Conservation (phyloP, 2,888 invertebrate species). For the Endotricha flammealis region DNA sequence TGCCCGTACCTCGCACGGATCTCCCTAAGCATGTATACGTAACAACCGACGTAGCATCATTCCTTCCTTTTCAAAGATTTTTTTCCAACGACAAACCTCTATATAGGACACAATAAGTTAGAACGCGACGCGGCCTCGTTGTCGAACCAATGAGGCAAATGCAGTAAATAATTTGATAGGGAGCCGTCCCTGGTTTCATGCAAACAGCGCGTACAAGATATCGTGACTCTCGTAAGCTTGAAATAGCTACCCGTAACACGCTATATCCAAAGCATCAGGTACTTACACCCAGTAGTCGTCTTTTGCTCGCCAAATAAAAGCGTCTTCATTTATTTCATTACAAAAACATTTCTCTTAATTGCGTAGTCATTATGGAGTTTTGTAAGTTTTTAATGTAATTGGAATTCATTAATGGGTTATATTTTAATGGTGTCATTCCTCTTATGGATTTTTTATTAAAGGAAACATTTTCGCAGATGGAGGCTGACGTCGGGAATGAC, state of each 20-base stretch:
- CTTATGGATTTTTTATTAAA: conserved; percentile 9
- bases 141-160: conserved; percentile 20
- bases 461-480: conserved; percentile 64
- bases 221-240: conserved; percentile 61
- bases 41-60: conserved; percentile 15
- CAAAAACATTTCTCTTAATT: conserved; percentile 16
- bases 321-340: conserved; percentile 32
- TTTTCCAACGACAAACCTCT: conserved; percentile 17
- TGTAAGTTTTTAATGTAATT: conserved; percentile 35
- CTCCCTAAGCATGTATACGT: conserved; percentile 27
- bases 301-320: conserved; percentile 51
- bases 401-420: background rate
- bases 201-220: conserved; percentile 43
- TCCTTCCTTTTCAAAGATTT: conserved; percentile 21
- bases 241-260: conserved; percentile 64
- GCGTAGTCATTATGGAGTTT: conserved; percentile 33
- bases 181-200: conserved; percentile 36
- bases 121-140: conserved; percentile 21
- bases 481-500: conserved; percentile 79
- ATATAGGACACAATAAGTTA: conserved; percentile 11
- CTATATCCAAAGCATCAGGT: conserved; percentile 51
- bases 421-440: conserved; percentile 1
- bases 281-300: conserved; percentile 52
- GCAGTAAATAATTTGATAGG: conserved; percentile 22
- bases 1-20: conserved; percentile 57